Percentiles rank a stretch among this genome's conserved stretches.
phyloP scores from a whole-genome alignment of 1,140 invertebrate genomes.

The Orussus abietinus region DNA sequence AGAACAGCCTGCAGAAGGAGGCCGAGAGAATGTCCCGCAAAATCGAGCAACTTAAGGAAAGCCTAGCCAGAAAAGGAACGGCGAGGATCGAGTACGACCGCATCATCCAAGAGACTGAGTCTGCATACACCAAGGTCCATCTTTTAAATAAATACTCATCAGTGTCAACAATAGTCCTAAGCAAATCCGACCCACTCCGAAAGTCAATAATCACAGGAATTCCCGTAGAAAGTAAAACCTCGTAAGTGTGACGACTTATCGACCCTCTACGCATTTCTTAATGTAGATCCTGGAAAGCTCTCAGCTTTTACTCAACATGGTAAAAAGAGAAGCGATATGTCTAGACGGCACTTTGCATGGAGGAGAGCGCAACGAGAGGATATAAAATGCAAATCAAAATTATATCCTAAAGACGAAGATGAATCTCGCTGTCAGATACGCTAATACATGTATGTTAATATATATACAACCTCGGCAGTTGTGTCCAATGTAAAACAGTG shows the following conservation, averaged over 20 bases:
- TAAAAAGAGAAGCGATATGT: constrained; percentile 34
- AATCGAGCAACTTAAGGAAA: constrained; percentile 55
- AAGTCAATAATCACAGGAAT: too few relatives aligned
- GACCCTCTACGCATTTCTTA: constrained; percentile 1
- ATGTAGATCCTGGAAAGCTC: constrained; percentile 40
- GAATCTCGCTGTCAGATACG: too few relatives aligned
- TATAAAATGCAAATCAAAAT: too few relatives aligned
- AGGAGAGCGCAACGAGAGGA: too few relatives aligned
- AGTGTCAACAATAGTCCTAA: too few relatives aligned
- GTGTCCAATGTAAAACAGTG: too few relatives aligned
- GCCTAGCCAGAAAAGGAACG: constrained; percentile 54
- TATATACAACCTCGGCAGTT: too few relatives aligned
- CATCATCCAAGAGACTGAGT: constrained; percentile 58
- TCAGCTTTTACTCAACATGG: constrained; percentile 32
- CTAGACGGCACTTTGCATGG: constrained; percentile 31
- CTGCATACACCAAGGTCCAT: constrained; percentile 56
- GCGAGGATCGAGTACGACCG: constrained; percentile 56
- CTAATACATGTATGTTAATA: too few relatives aligned
- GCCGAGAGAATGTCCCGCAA: constrained; percentile 52
- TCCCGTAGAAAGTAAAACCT: too few relatives aligned
- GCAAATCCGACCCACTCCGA: too few relatives aligned
- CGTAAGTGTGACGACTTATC: not conserved
- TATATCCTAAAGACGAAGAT: too few relatives aligned
- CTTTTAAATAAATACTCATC: constrained; percentile 2
- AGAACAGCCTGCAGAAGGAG: constrained; percentile 53